Evolutionary conservation across 2,888 invertebrate species (phyloP), one percentile per base, ranked within the genome.

Genomic region (Metalampra italica): DNA sequence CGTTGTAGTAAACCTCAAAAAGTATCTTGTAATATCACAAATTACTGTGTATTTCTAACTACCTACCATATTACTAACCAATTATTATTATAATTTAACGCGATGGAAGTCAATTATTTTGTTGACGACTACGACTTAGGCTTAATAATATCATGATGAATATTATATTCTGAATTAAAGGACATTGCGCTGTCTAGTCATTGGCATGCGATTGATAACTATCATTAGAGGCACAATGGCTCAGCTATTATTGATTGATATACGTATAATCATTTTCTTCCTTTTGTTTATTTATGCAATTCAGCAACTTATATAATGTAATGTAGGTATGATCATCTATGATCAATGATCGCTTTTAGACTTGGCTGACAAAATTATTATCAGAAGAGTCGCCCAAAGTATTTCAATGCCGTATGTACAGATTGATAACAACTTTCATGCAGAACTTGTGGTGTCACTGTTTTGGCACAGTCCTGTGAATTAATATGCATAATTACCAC

Each of bases 21-120:
- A 78, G 80, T 87, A 83, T 80, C 71, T 76, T 80, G 80, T 87
- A 88, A 85, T 88, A 88, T 88, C 89, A 88, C 88, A 87, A 85
- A 83, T 86, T 74, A 79, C 80, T 81, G 82, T 82, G 82, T 87
- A 81, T 75, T 67, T 75, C 81, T 86, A 87, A 75, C 61, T 51
- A 67, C 80, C 61, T 52, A 67, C 81, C 83, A 78, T 73, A 75
- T 22, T 60, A 68, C 80, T 83, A 82, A 67, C 70, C 69, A 62
- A 70, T 72, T 68, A 71, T 67, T 58, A 57, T 71, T 3, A 22
- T 22, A 22, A 22, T 22, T 22, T 70, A 69, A 76, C 73, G 75
- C 66, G 64, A 67, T 78, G 74, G 71, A 75, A 77, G 71, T 75
- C 71, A 66, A 59, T 66, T 64, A 60, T 59, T 65, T 48, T 54